Conservation (phyloP, 2,888 invertebrate species). For the Zygothrica quintamaculata region DNA sequence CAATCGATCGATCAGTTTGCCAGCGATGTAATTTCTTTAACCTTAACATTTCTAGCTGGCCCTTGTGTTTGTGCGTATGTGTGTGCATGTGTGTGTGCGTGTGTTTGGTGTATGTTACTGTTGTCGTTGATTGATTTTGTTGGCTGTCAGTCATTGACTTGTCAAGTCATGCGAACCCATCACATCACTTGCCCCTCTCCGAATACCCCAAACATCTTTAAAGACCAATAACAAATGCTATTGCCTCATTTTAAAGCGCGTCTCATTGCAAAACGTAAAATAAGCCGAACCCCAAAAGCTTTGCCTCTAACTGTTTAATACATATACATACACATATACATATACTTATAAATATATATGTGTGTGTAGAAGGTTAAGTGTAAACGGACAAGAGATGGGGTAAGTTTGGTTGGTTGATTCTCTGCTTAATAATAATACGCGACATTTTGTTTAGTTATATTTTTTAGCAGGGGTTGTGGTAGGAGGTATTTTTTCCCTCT, state of each 20-base stretch:
- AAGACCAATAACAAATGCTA: conserved; percentile 7
- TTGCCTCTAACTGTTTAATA: conserved; percentile 28
- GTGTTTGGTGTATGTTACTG: not conserved
- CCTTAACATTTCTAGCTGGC: conserved; percentile 11
- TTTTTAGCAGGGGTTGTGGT: conserved; percentile 1
- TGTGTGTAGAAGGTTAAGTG: not conserved
- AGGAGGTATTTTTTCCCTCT: no score
- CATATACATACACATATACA: not conserved
- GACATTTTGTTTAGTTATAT: conserved; percentile 19
- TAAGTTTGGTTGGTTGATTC: not conserved
- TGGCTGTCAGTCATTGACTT: conserved; percentile 45
- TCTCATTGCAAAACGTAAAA: conserved; percentile 14
- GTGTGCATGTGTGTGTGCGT: not conserved
- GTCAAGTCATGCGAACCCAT: conserved; percentile 34
- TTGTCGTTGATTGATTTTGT: conserved; percentile 32
- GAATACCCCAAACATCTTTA: not conserved
- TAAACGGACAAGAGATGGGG: not conserved
- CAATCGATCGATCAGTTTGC: conserved; percentile 32
- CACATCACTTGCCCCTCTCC: conserved; percentile 4
- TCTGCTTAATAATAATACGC: conserved; percentile 36
- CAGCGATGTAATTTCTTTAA: conserved; percentile 28
- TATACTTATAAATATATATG: not conserved
- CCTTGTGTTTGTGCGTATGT: not conserved
- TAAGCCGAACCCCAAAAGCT: conserved; percentile 3
- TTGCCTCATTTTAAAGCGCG: conserved; percentile 5